Evolutionary conservation across 2,797 vertebrate species (phyloP).

Genomic region (Gobio occitaniae): DNA sequence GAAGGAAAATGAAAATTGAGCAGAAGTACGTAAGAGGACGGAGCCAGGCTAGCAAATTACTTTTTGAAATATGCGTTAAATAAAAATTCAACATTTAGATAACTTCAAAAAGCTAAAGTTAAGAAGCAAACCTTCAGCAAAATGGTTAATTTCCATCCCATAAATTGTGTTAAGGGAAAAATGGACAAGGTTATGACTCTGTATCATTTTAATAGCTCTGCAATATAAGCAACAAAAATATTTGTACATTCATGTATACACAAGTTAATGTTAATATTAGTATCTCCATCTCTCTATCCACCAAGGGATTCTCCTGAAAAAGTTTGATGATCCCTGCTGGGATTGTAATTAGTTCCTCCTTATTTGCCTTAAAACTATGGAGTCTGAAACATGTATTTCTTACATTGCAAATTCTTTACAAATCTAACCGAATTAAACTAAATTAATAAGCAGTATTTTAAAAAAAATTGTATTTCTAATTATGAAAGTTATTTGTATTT

Average conservation of each 20-base stretch:
- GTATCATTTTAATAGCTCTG: background rate
- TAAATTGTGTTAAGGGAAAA: background rate
- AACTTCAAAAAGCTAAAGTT: background rate
- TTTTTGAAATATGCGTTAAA: background rate
- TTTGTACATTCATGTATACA: background rate
- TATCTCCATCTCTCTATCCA: background rate
- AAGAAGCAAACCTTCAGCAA: background rate
- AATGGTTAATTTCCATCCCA: background rate
- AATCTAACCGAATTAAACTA: background rate
- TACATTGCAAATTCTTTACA: background rate
- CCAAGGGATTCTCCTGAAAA: background rate
- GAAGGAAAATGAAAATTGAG: too few relatives aligned
- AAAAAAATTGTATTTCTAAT: background rate
- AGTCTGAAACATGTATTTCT: background rate
- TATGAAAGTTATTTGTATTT: background rate
- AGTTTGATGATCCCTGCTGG: background rate
- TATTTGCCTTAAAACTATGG: background rate
- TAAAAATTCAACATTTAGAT: background rate
- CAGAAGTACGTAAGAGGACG: too few relatives aligned
- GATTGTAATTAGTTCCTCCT: background rate
- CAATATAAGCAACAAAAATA: background rate
- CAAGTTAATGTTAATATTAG: background rate
- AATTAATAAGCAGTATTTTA: background rate
- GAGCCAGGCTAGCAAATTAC: too few relatives aligned
- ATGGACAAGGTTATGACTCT: background rate